Evolutionary conservation across 2,113 vertebrate species (phyloP).

Genomic region (Harpagus bidentatus): DNA sequence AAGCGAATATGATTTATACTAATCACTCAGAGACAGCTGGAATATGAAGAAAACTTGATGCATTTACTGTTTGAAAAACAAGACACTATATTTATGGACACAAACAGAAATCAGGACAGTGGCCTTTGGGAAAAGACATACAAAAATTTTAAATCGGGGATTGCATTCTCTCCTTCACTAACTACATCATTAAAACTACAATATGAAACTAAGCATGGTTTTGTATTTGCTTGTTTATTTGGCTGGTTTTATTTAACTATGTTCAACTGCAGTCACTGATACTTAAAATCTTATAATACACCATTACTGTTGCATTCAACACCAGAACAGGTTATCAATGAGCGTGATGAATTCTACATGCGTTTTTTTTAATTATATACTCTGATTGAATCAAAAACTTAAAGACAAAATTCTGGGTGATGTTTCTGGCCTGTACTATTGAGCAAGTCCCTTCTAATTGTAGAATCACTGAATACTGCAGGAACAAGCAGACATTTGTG

Average conservation of each 20-base stretch:
- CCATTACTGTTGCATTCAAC: neutral
- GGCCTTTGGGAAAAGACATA: neutral
- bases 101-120: neutral
- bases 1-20: conserved; percentile 7
- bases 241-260: neutral
- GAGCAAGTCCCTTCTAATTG: neutral
- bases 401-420: neutral
- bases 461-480: neutral
- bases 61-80: neutral
- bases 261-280: neutral
- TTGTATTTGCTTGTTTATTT: neutral
- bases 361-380: neutral
- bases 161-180: neutral
- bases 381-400: neutral
- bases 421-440: neutral
- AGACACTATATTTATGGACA: neutral
- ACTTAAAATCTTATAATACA: neutral
- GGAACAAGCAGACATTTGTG: neutral
- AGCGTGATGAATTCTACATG: neutral
- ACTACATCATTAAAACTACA: neutral
- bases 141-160: neutral
- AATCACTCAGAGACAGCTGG: neutral
- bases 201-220: neutral
- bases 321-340: neutral
- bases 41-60: conserved; percentile 10